Evolutionary conservation across 2,113 vertebrate species (phyloP), one percentile per base, ranked within the genome.

Genomic region (Glareola pratincola): DNA sequence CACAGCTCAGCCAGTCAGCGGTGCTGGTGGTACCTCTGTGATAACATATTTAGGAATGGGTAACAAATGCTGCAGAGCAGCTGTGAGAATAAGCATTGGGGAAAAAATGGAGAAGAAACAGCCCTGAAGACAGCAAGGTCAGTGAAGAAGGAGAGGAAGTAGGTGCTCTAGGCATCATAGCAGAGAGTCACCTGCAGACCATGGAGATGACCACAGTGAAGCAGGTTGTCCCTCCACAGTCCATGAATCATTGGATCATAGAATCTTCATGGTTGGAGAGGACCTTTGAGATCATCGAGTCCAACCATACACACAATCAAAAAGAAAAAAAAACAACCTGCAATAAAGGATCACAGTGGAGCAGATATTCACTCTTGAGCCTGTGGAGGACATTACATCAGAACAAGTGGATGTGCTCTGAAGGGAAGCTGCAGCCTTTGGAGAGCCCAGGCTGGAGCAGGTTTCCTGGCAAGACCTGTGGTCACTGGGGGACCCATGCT

Each of bases 401-500:
- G 7, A 34, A 36, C 11, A 48, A 21, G 17, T 27, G 17, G 41
- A 14, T 1, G 1, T 24, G 10, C 8, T 37, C 30, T 62, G 34
- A 37, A 57, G 56, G 51, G 51, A 83, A 48, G 8, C 6, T 67
- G 36, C 12, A 88, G 39, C 21, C 47, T 53, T 27, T 36, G 48
- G 62, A 59, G 4, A 62, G 2, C 37, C 43, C 37, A 20, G 1
- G 1, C 14, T 43, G 21, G 20, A 74, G 19, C 9, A 85, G 36
- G 17, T 37, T 74, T 74, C 67, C 51, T 59, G 51, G 45, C 34
- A 82, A n/a, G 36, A 60, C 4, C 43, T 34, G 51, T 30, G 51
- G 53, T 12, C 26, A 0, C 0, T 24, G 50, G n/a, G 47, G 47
- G 30, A 50, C 16, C 7, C 45, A 47, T 0, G 2, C 8, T 67